Evolutionary conservation across 2,113 vertebrate genomes (phyloP).

Genomic region (Epinephelus lanceolatus): DNA sequence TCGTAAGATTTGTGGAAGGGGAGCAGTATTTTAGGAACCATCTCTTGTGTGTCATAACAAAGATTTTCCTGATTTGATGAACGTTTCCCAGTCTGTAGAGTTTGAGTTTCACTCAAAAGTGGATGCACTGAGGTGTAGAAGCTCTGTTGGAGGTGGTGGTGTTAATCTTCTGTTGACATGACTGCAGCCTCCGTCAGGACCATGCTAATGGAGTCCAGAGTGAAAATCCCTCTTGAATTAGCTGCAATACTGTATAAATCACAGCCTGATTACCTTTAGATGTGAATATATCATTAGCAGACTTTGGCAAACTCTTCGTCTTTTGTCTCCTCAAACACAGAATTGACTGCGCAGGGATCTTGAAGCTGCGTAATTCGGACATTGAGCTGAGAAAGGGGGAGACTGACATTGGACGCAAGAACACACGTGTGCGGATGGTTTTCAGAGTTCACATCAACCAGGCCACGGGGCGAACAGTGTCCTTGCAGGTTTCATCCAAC

Average conservation of each 20-base stretch:
- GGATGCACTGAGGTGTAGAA: slow-evolving; percentile 13
- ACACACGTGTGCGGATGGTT: slow-evolving; percentile 93
- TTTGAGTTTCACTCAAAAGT: slow-evolving; percentile 21
- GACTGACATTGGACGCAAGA: slow-evolving; percentile 96
- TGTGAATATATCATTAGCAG: background rate
- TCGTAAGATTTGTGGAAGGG: slow-evolving; percentile 4
- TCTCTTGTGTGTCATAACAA: slow-evolving; percentile 17
- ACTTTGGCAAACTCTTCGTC: slow-evolving; percentile 14
- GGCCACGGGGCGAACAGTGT: slow-evolving; percentile 88
- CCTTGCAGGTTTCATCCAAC: slow-evolving; percentile 92
- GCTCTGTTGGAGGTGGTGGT: background rate
- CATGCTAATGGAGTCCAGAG: background rate
- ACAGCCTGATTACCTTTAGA: slow-evolving; percentile 20
- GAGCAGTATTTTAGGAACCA: background rate
- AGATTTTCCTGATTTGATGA: slow-evolving; percentile 17
- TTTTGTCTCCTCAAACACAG: slow-evolving; percentile 71
- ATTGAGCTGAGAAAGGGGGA: slow-evolving; percentile 96
- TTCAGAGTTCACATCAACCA: slow-evolving; percentile 94
- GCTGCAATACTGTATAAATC: slow-evolving; percentile 6
- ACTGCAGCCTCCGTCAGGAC: slow-evolving; percentile 21
- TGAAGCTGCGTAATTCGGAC: slow-evolving; percentile 96
- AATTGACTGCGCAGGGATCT: slow-evolving; percentile 95
- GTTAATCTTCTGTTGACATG: slow-evolving; percentile 49
- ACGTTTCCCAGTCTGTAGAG: slow-evolving; percentile 7
- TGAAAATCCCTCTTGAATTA: slow-evolving; percentile 6